phyloP scores from a whole-genome alignment of 64 coral and sea anemone genomes.

The Astreopora myriophthalma region DNA sequence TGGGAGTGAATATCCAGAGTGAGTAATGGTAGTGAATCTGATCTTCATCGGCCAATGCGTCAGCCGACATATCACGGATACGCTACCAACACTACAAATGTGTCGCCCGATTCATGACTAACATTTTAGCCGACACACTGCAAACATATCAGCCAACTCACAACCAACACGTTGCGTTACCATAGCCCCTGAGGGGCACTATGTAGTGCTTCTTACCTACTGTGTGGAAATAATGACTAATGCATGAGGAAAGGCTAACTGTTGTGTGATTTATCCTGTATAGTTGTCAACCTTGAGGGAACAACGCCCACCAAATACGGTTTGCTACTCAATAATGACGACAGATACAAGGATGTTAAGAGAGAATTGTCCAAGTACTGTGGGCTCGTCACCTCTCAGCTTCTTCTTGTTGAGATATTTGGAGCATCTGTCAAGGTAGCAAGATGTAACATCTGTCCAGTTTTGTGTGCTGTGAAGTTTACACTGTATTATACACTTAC shows the following conservation, averaged over 20 bases:
- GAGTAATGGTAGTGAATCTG: too few relatives aligned
- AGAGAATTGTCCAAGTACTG: constrained; percentile 89
- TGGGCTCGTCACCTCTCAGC: constrained; percentile 50
- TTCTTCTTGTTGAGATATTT: constrained; percentile 90
- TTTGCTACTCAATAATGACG: constrained; percentile 87
- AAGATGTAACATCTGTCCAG: background rate
- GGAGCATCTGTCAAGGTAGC: constrained; percentile 95
- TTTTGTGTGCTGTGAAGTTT: background rate
- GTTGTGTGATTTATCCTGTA: background rate
- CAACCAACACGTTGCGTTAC: too few relatives aligned
- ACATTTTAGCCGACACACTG: too few relatives aligned
- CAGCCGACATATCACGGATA: too few relatives aligned
- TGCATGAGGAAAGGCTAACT: background rate
- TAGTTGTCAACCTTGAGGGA: constrained; percentile 85
- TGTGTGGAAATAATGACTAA: background rate
- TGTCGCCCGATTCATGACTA: too few relatives aligned
- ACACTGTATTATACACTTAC: background rate
- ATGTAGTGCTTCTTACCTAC: too few relatives aligned
- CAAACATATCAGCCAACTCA: too few relatives aligned
- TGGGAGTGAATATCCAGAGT: too few relatives aligned
- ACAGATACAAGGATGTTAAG: constrained; percentile 88
- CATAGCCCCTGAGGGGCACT: too few relatives aligned
- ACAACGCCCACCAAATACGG: constrained; percentile 88
- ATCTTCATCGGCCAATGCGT: too few relatives aligned
- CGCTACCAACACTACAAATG: too few relatives aligned